phyloP scores from a whole-genome alignment of 2,888 invertebrate species.

The Hypsopygia costalis region DNA sequence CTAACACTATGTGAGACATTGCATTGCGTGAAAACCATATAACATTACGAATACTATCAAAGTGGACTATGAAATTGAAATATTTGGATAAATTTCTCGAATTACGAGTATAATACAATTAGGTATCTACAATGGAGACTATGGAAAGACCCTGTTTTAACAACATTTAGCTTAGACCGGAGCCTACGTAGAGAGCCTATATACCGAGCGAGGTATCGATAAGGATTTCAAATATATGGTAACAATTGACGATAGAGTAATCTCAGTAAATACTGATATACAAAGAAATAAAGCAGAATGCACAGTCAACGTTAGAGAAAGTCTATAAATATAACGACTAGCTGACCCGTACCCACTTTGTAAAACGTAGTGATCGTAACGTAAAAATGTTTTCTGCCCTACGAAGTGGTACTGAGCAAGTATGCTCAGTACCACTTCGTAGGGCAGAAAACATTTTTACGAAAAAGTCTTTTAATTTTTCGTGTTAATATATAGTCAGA shows the following conservation, averaged over 20 bases:
- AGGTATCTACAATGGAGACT: slow-evolving; percentile 50
- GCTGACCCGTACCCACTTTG: no score
- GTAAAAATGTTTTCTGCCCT: no score
- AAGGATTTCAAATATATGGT: slow-evolving; percentile 41
- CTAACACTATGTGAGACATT: slow-evolving; percentile 33
- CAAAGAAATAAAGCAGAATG: no score
- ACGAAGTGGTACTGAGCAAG: no score
- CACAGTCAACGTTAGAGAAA: no score
- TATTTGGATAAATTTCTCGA: slow-evolving; percentile 66
- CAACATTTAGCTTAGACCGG: slow-evolving; percentile 38
- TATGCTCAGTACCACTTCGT: no score
- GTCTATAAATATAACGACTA: no score
- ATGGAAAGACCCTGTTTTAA: slow-evolving; percentile 71
- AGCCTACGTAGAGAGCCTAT: slow-evolving; percentile 26
- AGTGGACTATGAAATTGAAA: slow-evolving; percentile 54
- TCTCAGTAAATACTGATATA: not conserved
- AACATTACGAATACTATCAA: slow-evolving; percentile 25
- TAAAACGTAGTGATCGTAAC: no score
- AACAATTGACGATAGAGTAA: slow-evolving; percentile 29
- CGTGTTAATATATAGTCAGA: no score
- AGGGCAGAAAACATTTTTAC: no score
- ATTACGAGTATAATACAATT: slow-evolving; percentile 36
- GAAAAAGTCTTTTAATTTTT: no score
- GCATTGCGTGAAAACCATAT: slow-evolving; percentile 39
- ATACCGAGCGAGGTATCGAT: slow-evolving; percentile 58